These are phyloP conservation scores for Neoarius graeffei DNA, from an alignment of 2,113 vertebrate species.

Conservation along the genomic window DNA sequence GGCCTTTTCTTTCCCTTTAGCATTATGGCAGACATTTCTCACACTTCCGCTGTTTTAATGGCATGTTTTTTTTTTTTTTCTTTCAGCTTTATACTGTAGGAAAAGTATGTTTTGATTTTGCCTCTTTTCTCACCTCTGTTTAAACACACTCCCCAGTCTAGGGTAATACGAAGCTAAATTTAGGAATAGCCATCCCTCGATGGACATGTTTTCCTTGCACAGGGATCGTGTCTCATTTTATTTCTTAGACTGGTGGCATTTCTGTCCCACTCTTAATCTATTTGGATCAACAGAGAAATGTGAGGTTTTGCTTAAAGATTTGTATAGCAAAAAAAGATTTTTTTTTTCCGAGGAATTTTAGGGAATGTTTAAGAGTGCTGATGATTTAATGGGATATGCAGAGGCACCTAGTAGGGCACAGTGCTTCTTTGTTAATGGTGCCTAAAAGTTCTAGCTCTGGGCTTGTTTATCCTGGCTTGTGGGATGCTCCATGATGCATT, in stretches of 20 bases:
- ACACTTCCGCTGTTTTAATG: conserved; percentile 8
- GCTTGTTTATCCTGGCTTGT: conserved; percentile 53
- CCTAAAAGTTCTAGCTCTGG: conserved; percentile 13
- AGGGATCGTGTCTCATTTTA: neutral
- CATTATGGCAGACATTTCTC: conserved; percentile 23
- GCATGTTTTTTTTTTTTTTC: neutral
- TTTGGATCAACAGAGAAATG: neutral
- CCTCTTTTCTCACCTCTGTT: neutral
- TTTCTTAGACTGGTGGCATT: neutral
- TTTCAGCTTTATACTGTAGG: neutral
- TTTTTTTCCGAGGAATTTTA: neutral
- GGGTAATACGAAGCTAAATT: conserved; percentile 11
- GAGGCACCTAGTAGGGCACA: conserved; percentile 41
- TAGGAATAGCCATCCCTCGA: neutral
- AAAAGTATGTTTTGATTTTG: neutral
- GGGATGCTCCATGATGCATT: conserved; percentile 10
- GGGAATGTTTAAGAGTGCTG: conserved; percentile 26
- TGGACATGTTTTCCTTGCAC: neutral
- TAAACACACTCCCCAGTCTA: conserved; percentile 28
- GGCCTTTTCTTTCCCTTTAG: conserved; percentile 7
- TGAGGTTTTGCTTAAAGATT: neutral
- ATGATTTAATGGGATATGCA: conserved; percentile 33
- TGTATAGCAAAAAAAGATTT: conserved; percentile 27
- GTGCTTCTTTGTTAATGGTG: conserved; percentile 51
- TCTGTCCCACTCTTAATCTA: neutral